Evolutionary conservation across 2,797 vertebrate genomes (phyloP), one percentile per base, ranked within the genome.

Genomic region (Acanthiza pusilla): DNA sequence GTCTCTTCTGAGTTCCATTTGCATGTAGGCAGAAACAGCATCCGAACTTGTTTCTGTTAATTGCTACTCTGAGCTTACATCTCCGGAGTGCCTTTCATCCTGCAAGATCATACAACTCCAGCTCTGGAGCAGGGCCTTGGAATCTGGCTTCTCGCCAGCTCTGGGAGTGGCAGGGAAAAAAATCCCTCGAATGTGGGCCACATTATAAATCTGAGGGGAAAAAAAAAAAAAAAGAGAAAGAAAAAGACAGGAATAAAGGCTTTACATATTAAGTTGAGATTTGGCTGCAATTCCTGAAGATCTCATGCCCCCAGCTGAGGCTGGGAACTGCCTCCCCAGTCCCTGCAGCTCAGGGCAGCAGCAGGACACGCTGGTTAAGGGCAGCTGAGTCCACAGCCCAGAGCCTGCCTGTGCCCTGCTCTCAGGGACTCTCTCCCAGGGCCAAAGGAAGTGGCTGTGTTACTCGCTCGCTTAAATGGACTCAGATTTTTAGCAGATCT

Each of bases 31-130:
- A 79, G 88, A 79, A 86, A 67, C 77, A 86, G 67, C 85, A 77
- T 76, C 77, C 0, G 1, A 76, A 91, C 88, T 76, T 90, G 88
- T 90, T 90, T 79, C 85, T 71, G 30, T 88, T 96, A 96, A 97
- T 95, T 91, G 83, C 88, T 90, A 43, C 88, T 93, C 58, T 61
- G 36, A 94, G 94, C 85, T 83, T 94, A 91, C 85, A 80, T 94
- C 94, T 95, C 93, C 80, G 87, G 85, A 94, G 85, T 62, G 77
- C 61, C 80, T 96, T 94, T 94, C 89, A 93, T 95, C 75, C 68
- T 85, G 27, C 27, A 19, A 77, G 96, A 92, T 96, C 89, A 89
- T n/a, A 74, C 50, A 73, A 77, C 66, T 88, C 43, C 66, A 43
- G 26, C 83, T 89, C 72, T 5, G 7, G 85, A 96, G 57, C 57